Evolutionary conservation across 2,113 vertebrate species (phyloP).

Genomic region (Zosterops japonicus): DNA sequence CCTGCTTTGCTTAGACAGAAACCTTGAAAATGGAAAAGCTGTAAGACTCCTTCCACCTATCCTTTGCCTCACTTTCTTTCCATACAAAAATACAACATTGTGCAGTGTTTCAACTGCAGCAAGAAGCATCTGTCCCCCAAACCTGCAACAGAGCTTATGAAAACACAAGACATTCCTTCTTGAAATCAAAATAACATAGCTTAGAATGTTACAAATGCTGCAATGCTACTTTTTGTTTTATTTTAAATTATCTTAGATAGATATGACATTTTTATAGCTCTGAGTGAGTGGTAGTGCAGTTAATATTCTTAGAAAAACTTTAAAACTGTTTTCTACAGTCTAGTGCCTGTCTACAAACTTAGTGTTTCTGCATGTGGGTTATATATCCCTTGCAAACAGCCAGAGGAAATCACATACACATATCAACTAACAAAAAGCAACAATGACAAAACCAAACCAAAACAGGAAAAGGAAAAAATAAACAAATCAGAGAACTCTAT

Average conservation of each 20-base stretch:
- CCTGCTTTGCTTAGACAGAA: not conserved
- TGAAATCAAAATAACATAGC: not conserved
- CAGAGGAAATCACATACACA: not conserved
- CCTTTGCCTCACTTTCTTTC: not conserved
- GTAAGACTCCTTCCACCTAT: not conserved
- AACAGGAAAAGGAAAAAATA: not conserved
- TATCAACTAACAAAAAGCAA: not conserved
- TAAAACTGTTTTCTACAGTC: not conserved
- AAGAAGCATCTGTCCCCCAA: not conserved
- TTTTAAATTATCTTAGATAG: not conserved
- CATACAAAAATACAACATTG: not conserved
- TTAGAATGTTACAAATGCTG: not conserved
- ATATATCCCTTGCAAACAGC: not conserved
- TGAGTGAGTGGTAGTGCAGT: not conserved
- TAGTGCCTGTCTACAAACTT: not conserved
- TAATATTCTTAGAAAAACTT: not conserved
- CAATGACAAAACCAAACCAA: not conserved
- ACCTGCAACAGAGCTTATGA: not conserved
- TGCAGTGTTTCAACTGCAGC: not conserved
- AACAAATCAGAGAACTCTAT: not conserved
- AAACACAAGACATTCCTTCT: not conserved
- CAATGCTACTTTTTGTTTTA: not conserved
- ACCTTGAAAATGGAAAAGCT: not conserved
- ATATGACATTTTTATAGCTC: not conserved
- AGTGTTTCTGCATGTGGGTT: not conserved